Base-by-base conservation (phyloP, 2,888 invertebrate species). In the Vannuccia rotundouncinata region DNA sequence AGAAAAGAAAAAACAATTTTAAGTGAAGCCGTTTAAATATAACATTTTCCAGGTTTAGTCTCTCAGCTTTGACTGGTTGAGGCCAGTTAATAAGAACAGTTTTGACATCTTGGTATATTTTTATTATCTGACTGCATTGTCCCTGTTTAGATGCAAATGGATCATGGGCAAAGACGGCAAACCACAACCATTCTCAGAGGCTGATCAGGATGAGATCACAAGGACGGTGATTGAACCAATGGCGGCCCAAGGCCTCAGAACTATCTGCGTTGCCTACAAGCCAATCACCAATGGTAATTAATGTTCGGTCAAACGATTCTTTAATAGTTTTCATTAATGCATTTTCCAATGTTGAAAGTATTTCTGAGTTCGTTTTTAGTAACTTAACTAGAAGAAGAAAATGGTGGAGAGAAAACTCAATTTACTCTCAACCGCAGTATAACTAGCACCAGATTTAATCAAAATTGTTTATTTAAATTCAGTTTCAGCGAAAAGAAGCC, bases 171-270 rank as follows among this genome's bases (percentile, higher is more conserved):
- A 66, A 27, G 2, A 80, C n/a, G 79, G 79, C 0, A 1, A 79
- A 10, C 5, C 75, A 0, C 10, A 27, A 1, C 74, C 81, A 10
- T 81, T 81, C 81, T 31, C 81, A 10, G 31, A 77, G 25, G 31
- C 89, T 94, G 95, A 82, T 98, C 99, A 90, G 98, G 98, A 81
- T 0, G 30, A 29, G 31, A 90, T 97, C 82, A 93, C 98, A 84
- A 91, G 92, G 84, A 94, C 94, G 88, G 95, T 98, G 80, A 96
- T 98, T 85, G 97, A 98, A 88, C 97, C 96, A 75, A 97, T 98
- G 97, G 97, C 98, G 81, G 94, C 94, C 87, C 94, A 97, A 89
- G 97, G 96, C 22, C 91, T 98, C 75, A 90, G 97, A 85, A 98
- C 97, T 84, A 96, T 98, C 86, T 95, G 95, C 83, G 91, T 97